Conservation (phyloP, 2,797 vertebrate genomes). For the Channa striata region DNA sequence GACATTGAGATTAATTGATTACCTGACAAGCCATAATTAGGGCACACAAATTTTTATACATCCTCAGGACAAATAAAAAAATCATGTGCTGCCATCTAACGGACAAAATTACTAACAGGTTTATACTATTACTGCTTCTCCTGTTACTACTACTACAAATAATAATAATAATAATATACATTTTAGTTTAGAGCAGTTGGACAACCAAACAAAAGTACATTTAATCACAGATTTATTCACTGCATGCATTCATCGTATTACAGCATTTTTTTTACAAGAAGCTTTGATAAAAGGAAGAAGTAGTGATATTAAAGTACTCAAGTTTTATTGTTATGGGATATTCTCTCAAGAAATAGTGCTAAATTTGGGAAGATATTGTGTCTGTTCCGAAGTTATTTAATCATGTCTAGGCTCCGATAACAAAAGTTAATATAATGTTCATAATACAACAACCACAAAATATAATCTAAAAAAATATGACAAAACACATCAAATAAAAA, state of each 20-base stretch:
- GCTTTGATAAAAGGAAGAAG: constrained; percentile 57
- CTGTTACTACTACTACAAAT: no score
- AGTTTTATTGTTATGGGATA: constrained; percentile 34
- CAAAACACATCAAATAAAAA: constrained; percentile 69
- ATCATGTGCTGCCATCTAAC: constrained; percentile 48
- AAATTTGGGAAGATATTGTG: constrained; percentile 39
- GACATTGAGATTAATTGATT: background rate
- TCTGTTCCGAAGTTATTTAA: constrained; percentile 36
- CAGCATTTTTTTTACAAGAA: constrained; percentile 72
- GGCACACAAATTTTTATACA: background rate
- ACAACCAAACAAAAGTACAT: constrained; percentile 26
- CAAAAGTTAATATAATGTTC: constrained; percentile 72
- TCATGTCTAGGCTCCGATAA: constrained; percentile 45
- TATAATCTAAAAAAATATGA: constrained; percentile 58
- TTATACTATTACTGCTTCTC: background rate
- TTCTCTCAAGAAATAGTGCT: constrained; percentile 42
- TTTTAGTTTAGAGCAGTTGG: background rate
- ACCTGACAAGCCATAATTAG: background rate
- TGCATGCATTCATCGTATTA: constrained; percentile 79
- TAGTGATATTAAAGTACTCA: constrained; percentile 60
- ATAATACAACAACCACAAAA: constrained; percentile 56
- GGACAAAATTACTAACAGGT: constrained; percentile 20
- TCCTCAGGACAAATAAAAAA: no score
- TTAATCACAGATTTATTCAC: constrained; percentile 80
- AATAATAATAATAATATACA: no score